Percentiles rank a stretch among this genome's conserved stretches.
Evolutionary conservation across 2,797 vertebrate species (phyloP).

Genomic region (Aphelocoma californica): DNA sequence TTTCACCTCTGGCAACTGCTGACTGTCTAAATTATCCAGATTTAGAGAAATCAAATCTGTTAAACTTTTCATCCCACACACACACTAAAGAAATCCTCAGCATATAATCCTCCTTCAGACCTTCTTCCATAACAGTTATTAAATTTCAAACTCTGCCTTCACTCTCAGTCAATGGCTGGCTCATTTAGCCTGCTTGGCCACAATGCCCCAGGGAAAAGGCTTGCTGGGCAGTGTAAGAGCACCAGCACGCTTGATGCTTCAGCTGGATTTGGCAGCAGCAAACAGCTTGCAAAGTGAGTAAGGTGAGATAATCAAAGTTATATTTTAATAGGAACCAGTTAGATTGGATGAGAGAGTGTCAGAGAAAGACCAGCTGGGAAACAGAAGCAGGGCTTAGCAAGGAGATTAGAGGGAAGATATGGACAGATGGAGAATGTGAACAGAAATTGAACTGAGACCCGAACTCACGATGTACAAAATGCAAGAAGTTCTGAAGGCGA

Average conservation of each 20-base stretch:
- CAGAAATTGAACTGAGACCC: neutral
- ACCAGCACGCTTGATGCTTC: neutral
- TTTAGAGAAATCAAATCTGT: neutral
- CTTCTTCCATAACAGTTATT: neutral
- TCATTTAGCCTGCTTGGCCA: neutral
- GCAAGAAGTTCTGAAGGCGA: neutral
- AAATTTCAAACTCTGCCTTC: neutral
- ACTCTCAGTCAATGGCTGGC: neutral
- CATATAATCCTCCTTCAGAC: neutral
- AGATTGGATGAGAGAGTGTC: neutral
- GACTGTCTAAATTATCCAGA: neutral
- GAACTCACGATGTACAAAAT: neutral
- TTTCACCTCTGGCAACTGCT: neutral
- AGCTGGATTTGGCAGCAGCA: neutral
- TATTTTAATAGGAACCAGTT: constrained; percentile 2
- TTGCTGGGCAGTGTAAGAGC: neutral
- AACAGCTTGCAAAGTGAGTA: neutral
- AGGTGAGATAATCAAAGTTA: constrained; percentile 34
- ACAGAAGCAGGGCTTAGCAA: neutral
- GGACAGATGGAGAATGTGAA: constrained; percentile 53
- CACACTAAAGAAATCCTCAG: neutral
- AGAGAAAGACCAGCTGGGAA: neutral
- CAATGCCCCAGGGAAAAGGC: neutral
- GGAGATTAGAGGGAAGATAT: neutral
- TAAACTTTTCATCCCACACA: neutral